Percentiles rank a stretch among this genome's conserved stretches.
phyloP scores from a whole-genome alignment of 2,113 vertebrate genomes.

The Seriola aureovittata region DNA sequence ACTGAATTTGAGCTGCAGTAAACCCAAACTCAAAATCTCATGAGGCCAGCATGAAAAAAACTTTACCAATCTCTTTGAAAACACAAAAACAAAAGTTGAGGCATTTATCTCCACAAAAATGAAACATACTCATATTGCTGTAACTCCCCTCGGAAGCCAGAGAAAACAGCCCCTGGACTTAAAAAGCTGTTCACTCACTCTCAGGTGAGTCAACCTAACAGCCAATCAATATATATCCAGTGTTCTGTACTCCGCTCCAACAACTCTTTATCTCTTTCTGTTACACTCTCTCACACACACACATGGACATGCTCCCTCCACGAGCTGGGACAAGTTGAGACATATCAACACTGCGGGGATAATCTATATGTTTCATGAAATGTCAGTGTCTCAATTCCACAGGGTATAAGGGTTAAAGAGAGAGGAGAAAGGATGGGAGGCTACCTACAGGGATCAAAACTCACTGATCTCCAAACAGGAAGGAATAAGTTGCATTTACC shows the following conservation, averaged over 20 bases:
- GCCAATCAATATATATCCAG: constrained; percentile 69
- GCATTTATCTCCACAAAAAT: constrained; percentile 45
- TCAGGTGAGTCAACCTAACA: constrained; percentile 70
- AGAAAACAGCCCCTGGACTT: constrained; percentile 51
- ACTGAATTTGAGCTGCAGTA: background rate
- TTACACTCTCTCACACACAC: constrained; percentile 8
- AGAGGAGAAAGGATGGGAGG: constrained; percentile 35
- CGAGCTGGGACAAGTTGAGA: constrained; percentile 43
- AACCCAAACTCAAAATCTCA: constrained; percentile 23
- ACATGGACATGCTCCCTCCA: constrained; percentile 18
- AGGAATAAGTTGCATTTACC: constrained; percentile 58
- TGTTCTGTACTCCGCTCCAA: constrained; percentile 56
- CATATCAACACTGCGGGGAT: constrained; percentile 56
- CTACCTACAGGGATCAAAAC: constrained; percentile 57
- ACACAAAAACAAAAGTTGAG: constrained; percentile 44
- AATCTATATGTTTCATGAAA: constrained; percentile 55
- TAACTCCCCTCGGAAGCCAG: constrained; percentile 41
- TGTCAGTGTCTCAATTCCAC: constrained; percentile 52
- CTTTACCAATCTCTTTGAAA: constrained; percentile 44
- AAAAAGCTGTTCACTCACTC: constrained; percentile 61
- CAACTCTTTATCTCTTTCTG: constrained; percentile 54
- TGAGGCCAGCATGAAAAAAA: constrained; percentile 5
- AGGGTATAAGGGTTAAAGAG: constrained; percentile 48
- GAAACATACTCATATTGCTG: constrained; percentile 46
- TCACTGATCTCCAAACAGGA: constrained; percentile 51